phyloP scores from a whole-genome alignment of 2,888 invertebrate genomes.

The Euspilapteryx auroguttella region DNA sequence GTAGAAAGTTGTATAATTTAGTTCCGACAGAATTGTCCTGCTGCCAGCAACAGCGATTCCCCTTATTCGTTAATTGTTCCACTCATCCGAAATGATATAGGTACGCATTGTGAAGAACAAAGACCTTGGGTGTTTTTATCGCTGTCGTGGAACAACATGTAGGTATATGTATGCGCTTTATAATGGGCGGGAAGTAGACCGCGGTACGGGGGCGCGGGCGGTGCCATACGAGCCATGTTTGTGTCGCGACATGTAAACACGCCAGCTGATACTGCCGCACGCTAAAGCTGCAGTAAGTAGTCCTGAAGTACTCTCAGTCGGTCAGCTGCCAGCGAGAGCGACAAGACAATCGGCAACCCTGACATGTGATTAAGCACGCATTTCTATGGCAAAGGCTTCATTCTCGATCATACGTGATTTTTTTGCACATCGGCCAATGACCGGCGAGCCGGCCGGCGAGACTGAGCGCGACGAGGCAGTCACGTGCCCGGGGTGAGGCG shows the following conservation, averaged over 20 bases:
- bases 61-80: neutral
- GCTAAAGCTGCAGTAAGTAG: slow-evolving; percentile 4
- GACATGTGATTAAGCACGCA: too few species aligned
- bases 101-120: slow-evolving; percentile 21
- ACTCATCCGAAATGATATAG: too few species aligned
- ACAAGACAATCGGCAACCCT: slow-evolving; percentile 7
- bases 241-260: slow-evolving; percentile 10
- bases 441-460: slow-evolving; percentile 44
- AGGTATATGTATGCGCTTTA: too few species aligned
- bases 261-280: slow-evolving; percentile 1
- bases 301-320: slow-evolving; percentile 4
- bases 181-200: slow-evolving; percentile 14
- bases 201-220: slow-evolving; percentile 16
- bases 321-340: slow-evolving; percentile 5
- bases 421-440: slow-evolving; percentile 48
- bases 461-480: slow-evolving; percentile 43
- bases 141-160: too few species aligned
- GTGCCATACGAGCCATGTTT: slow-evolving; percentile 33
- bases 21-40: too few species aligned
- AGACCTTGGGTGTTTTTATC: slow-evolving; percentile 19
- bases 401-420: slow-evolving; percentile 29
- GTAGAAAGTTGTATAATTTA: too few species aligned
- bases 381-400: slow-evolving; percentile 37
- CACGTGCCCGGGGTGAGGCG: slow-evolving; percentile 60
- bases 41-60: slow-evolving; percentile 1